These are phyloP conservation scores for Micoletzkya japonica DNA, from an alignment of 2,888 invertebrate genomes.

Conservation along the genomic window DNA sequence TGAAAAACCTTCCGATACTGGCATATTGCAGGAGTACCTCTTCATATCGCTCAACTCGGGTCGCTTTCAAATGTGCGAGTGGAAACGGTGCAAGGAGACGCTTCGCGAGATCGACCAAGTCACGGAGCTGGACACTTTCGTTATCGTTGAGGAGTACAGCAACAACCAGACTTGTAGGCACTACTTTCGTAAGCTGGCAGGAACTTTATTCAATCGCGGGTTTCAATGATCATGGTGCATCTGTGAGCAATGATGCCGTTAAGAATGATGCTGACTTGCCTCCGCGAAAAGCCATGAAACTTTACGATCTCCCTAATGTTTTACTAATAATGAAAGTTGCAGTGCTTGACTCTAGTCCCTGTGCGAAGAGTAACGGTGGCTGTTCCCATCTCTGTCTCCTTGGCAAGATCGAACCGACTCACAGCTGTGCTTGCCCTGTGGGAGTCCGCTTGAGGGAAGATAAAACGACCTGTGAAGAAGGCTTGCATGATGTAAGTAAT, in stretches of 20 bases:
- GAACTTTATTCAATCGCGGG: neutral
- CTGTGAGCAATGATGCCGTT: neutral
- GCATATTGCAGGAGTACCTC: constrained; percentile 15
- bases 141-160: neutral
- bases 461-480: constrained; percentile 34
- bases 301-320: neutral
- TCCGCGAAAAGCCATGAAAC: too few relatives aligned
- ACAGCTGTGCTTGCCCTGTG: constrained; percentile 37
- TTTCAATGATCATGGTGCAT: neutral
- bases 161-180: neutral
- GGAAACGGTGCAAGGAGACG: neutral
- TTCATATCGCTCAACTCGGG: constrained; percentile 21
- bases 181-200: neutral
- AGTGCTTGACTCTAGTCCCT: constrained; percentile 10
- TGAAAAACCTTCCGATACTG: too few relatives aligned
- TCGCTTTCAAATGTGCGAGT: constrained; percentile 11
- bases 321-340: neutral
- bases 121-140: constrained; percentile 16
- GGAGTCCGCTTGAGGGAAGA: constrained; percentile 36
- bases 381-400: constrained; percentile 29
- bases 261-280: too few relatives aligned
- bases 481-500: constrained; percentile 31
- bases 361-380: constrained; percentile 10
- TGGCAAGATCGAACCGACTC: constrained; percentile 33
- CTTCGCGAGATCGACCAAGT: constrained; percentile 11